A percentile compares a stretch with the other conserved stretches of the same genome.
Evolutionary conservation across 1,140 invertebrate species (phyloP).

Genomic region (Calycopis cecrops): DNA sequence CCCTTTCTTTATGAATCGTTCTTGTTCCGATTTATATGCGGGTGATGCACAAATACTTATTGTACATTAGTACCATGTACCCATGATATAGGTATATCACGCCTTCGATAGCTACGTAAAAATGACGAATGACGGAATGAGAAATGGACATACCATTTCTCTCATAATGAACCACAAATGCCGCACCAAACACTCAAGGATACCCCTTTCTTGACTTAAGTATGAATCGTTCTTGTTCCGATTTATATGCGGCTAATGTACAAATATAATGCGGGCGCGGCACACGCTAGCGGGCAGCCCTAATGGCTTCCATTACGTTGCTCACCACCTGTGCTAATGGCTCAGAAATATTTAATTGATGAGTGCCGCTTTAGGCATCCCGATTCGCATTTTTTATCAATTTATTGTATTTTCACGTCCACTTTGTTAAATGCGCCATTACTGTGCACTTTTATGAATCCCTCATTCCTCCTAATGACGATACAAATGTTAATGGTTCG

Average conservation of each 20-base stretch:
- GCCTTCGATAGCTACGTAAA: no score
- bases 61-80: no score
- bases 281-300: constrained; percentile 37
- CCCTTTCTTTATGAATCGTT: constrained; percentile 25
- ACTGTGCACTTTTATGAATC: constrained; percentile 20
- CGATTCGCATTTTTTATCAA: constrained; percentile 57
- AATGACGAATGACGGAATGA: no score
- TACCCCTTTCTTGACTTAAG: constrained; percentile 17
- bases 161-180: not conserved
- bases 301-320: constrained; percentile 68
- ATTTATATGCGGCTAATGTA: constrained; percentile 39
- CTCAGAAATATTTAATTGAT: constrained; percentile 71
- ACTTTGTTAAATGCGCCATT: constrained; percentile 27
- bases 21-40: constrained; percentile 30
- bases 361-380: constrained; percentile 54
- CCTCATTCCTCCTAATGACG: constrained; percentile 11
- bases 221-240: constrained; percentile 30
- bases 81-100: no score
- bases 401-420: constrained; percentile 37
- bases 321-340: constrained; percentile 67
- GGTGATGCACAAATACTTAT: constrained; percentile 48
- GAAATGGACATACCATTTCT: no score
- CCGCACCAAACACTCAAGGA: not conserved
- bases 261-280: constrained; percentile 45
- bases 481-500: not conserved